Base-by-base conservation (phyloP, 2,888 invertebrate genomes). In the Lymantria dispar region DNA sequence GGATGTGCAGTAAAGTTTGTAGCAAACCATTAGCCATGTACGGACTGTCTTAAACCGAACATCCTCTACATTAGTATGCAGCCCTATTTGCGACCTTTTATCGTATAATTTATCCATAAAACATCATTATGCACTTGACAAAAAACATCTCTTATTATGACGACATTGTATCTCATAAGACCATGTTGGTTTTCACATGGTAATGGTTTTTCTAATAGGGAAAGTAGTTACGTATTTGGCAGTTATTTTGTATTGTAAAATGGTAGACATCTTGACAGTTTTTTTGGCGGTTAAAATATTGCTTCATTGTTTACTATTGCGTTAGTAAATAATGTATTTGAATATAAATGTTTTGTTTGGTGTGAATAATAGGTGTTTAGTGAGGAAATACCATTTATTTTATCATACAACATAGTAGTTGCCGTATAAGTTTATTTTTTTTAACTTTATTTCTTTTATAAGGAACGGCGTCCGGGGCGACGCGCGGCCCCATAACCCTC, bases 71-170 rank as follows among this genome's bases (percentile, higher is more conserved):
- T 48, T 48, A 45, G 57, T 68, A 68, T 61, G 59, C 54, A 37
- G 45, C 44, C 53, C 57, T 53, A 63, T 59, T 56, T 52, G 62
- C 68, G 68, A 74, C 79, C 73, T 75, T 78, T 72, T 56, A 54
- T 51, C 49, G 76, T 75, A 81, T 82, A 80, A 82, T 80, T 78
- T 62, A 29, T 44, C 53, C 65, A 76, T 80, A 75, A 76, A 78
- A 65, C 66, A 71, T 76, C 68, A 72, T 75, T 78, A 75, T 52
- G 66, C 55, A 37, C 43, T 15, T 30, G 31, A 50, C 60, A 74
- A 78, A 79, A 80, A 75, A 48, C 44, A 49, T 57, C 51, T 51
- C 50, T 37, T 45, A 60, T 65, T 68, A 63, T 57, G 57, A 58
- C 65, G 40, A 72, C 75, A 70, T 66, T 66, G 70, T 70, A 60